Base-by-base conservation (phyloP, 1,140 invertebrate species). In the Pogonognathellus flavescens region DNA sequence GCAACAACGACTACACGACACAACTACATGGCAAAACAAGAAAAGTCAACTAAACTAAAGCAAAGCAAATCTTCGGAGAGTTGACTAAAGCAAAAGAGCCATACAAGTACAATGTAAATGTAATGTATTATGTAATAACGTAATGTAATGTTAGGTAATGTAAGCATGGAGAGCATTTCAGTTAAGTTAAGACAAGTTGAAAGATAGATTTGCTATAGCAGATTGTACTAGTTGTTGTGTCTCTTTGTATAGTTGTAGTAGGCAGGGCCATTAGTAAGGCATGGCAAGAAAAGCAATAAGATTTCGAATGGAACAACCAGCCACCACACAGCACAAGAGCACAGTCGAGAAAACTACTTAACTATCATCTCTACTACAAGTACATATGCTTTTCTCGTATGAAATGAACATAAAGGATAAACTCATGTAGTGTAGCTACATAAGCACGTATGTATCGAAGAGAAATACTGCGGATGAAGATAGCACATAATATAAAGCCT, bases 141-240 rank as follows among this genome's bases (percentile, higher is more conserved):
- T 76, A 76, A 76, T 76, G 70, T 76, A 76, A 76, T 76, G 70
- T 76, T 49, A 76, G 70, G 70, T 76, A 76, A 76, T 76, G 70
- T 76, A 76, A 76, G 70, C 25, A 76, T 76, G 70, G 31, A 49
- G 31, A 49, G 70, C 16, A 76, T 13, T 49, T 25, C 9, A 72
- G 31, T 50, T 50, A 13, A 76, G 70, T 50, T 50, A 20, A 50
- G 70, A 76, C 16, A 76, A 76, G 70, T 76, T 76, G 70, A 76
- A 76, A 76, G 70, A 76, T 76, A 76, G 70, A 76, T 76, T 76
- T 76, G 70, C 70, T 76, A 76, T 76, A 76, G 70, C 11, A 76
- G 70, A 76, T 76, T 50, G 70, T 76, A 76, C 31, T 41, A 49
- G 62, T 41, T 41, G 31, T 41, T 41, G 31, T 41, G 31, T 41